Conservation (phyloP, 1,140 invertebrate genomes). For the Coelopa frigida region DNA sequence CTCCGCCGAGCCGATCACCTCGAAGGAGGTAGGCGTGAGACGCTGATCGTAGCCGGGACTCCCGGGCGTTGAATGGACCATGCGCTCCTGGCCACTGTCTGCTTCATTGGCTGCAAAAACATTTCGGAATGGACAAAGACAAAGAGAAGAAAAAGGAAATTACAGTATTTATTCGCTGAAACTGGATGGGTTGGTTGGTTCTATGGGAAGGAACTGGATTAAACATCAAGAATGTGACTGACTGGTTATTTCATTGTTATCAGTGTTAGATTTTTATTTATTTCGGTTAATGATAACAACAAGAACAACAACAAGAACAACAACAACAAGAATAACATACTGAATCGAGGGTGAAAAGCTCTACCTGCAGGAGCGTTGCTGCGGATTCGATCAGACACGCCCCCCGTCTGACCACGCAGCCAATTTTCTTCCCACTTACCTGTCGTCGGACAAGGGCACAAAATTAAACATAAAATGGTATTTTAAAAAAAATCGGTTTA, state of each 20-base stretch:
- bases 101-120: constrained; percentile 53
- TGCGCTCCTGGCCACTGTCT: constrained; percentile 55
- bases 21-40: constrained; percentile 55
- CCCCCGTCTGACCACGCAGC: no score
- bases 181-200: not conserved
- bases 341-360: no score
- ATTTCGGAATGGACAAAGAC: no score
- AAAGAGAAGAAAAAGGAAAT: constrained; percentile 9
- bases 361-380: no score
- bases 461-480: no score
- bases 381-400: no score
- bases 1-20: constrained; percentile 85
- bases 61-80: constrained; percentile 69
- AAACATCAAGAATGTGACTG: not conserved
- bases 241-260: not conserved
- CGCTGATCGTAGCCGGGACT: constrained; percentile 64
- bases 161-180: not conserved
- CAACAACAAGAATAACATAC: no score
- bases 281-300: no score
- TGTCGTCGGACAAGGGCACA: no score
- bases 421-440: no score
- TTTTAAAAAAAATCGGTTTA: no score
- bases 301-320: no score
- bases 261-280: constrained; percentile 15
- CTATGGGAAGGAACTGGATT: constrained; percentile 5